phyloP scores from a whole-genome alignment of 2,888 invertebrate species.

The Phrixothrix hirtus region DNA sequence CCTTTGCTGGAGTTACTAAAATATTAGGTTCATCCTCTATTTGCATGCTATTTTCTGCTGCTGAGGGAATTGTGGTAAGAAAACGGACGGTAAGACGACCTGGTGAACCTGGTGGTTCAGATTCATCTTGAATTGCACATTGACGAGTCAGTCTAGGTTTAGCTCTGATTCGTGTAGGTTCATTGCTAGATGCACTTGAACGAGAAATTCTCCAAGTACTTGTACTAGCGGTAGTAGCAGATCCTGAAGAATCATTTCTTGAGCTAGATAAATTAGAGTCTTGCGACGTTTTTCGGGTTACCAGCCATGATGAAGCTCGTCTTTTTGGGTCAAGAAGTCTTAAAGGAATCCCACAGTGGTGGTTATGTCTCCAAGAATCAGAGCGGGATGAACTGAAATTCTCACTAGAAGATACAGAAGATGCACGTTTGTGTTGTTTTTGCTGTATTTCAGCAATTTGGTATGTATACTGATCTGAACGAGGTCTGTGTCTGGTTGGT shows the following conservation, averaged over 20 bases:
- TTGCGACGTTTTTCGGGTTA: slow-evolving; percentile 89
- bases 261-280: slow-evolving; percentile 90
- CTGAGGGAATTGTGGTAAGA: slow-evolving; percentile 73
- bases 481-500: slow-evolving; percentile 54
- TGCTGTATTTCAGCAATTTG: slow-evolving; percentile 76
- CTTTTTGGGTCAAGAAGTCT: slow-evolving; percentile 75
- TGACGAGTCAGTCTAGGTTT: slow-evolving; percentile 81
- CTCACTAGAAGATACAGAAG: slow-evolving; percentile 85
- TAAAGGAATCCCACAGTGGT: slow-evolving; percentile 76
- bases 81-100: slow-evolving; percentile 61
- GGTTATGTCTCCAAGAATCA: slow-evolving; percentile 81
- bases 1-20: slow-evolving; percentile 50
- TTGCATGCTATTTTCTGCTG: slow-evolving; percentile 71
- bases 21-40: slow-evolving; percentile 64
- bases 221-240: slow-evolving; percentile 85
- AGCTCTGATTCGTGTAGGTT: slow-evolving; percentile 45
- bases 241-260: slow-evolving; percentile 88
- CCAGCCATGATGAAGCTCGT: slow-evolving; percentile 84
- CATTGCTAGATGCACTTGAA: slow-evolving; percentile 73
- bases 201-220: slow-evolving; percentile 88
- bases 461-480: slow-evolving; percentile 72
- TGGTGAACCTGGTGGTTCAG: slow-evolving; percentile 66
- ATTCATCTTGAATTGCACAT: slow-evolving; percentile 76
- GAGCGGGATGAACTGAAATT: slow-evolving; percentile 88
- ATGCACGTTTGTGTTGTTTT: slow-evolving; percentile 75